Conservation (phyloP, 2,888 invertebrate species). For the Eupithecia tripunctaria region DNA sequence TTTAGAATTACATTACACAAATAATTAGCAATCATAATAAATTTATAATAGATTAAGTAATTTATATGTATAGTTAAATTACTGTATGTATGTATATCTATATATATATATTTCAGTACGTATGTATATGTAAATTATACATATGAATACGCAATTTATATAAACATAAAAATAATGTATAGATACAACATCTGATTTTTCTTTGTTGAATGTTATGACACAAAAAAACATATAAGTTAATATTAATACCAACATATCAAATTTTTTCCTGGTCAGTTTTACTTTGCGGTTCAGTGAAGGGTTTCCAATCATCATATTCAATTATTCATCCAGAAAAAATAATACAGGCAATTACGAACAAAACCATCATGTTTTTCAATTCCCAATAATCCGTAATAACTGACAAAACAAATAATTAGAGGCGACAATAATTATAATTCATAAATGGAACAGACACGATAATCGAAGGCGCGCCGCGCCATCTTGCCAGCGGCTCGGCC, state of each 20-base stretch:
- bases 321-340: not conserved
- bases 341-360: not conserved
- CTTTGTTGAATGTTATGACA: not conserved
- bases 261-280: not conserved
- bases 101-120: too few species aligned
- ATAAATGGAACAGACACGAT: constrained; percentile 80
- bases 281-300: not conserved
- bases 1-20: not conserved
- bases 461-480: constrained; percentile 77
- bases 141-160: too few species aligned
- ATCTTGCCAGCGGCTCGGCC: constrained; percentile 84
- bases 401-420: constrained; percentile 67
- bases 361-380: constrained; percentile 13
- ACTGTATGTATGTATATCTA: too few species aligned
- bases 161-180: too few species aligned
- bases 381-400: constrained; percentile 47
- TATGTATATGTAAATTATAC: too few species aligned
- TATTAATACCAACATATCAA: too few species aligned
- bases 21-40: too few species aligned
- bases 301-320: constrained; percentile 5
- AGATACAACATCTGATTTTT: too few species aligned
- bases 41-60: too few species aligned
- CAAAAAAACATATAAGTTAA: not conserved
- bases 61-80: too few species aligned
- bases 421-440: constrained; percentile 74